Evolutionary conservation across 2,888 invertebrate genomes (phyloP).

Genomic region (Drosophila crucigera): DNA sequence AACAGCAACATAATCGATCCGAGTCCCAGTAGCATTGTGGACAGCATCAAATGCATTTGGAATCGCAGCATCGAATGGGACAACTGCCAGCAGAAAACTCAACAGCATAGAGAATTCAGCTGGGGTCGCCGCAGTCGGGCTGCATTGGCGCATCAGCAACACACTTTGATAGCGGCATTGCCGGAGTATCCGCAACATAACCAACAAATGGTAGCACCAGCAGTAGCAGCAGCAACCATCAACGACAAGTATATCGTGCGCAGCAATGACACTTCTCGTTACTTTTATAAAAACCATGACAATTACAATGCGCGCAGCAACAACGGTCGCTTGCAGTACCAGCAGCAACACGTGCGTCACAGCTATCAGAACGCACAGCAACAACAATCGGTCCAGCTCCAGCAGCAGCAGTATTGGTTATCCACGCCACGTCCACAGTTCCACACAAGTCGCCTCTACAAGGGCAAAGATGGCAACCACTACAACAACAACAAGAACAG

Average conservation of each 20-base stretch:
- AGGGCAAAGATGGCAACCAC: conserved; percentile 20
- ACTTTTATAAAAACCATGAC: background rate
- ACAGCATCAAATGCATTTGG: conserved; percentile 49
- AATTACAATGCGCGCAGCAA: conserved; percentile 4
- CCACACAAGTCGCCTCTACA: conserved; percentile 15
- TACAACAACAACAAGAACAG: background rate
- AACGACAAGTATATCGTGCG: background rate
- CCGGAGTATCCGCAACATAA: background rate
- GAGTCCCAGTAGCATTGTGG: conserved; percentile 43
- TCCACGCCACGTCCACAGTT: conserved; percentile 24
- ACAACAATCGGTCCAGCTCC: background rate
- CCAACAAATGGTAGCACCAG: conserved; percentile 1
- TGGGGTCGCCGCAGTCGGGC: conserved; percentile 20
- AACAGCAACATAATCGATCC: conserved; percentile 11
- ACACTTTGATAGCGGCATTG: background rate
- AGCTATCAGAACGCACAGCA: conserved; percentile 3
- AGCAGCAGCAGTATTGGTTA: conserved; percentile 8
- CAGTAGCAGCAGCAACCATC: background rate
- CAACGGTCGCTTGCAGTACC: conserved; percentile 7
- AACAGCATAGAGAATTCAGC: background rate
- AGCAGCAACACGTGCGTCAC: background rate
- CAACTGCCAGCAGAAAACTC: conserved; percentile 7
- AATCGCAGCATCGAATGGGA: conserved; percentile 2
- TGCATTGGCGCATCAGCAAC: conserved; percentile 6
- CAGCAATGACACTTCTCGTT: background rate